Evolutionary conservation across 1,140 invertebrate species (phyloP), one percentile per base, ranked within the genome.

Genomic region (Papilio polyxenes): DNA sequence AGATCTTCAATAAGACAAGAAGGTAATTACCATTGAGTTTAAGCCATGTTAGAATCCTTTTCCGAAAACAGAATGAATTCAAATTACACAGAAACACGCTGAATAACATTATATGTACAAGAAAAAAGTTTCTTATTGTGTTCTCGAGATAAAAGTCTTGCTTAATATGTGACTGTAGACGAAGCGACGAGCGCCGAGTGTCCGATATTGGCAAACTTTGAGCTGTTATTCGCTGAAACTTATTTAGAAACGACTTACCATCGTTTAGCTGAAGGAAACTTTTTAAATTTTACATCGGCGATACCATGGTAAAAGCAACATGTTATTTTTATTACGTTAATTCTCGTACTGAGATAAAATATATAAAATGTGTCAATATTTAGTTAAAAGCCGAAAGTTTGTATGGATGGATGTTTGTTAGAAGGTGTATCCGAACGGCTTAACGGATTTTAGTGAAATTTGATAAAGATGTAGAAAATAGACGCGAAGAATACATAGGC

Each of bases 131-230:
- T 49, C n/a, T 59, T 53, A 23, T 77, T 77, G 20, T 51, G 23
- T 77, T 53, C 49, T 56, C 75, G 75, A 51, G 75, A 77, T n/a
- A 56, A 76, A 49, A 51, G 49, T 53, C 2, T 53, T 23, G 76
- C 79, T 81, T 81, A 83, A 84, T 83, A 82, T 83, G 65, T 65
- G 75, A 20, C 8, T 48, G 4, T 76, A 75, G 72, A 74, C 49
- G 49, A 49, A 20, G 49, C 20, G 48, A 59, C 65, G 51, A n/a
- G 3, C 80, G 74, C 37, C 53, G 82, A 75, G 80, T 85, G 82
- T 82, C 81, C 81, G 81, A 85, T 85, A 85, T 85, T 85, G 77
- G 75, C 40, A 85, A 85, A 82, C 81, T 85, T 40, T 72, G 53
- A 75, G 53, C 75, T 76, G 48, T 76, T 76, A 49, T 49, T 20